Base-by-base conservation (phyloP, 2,113 vertebrate genomes). In the Paramisgurnus dabryanus region DNA sequence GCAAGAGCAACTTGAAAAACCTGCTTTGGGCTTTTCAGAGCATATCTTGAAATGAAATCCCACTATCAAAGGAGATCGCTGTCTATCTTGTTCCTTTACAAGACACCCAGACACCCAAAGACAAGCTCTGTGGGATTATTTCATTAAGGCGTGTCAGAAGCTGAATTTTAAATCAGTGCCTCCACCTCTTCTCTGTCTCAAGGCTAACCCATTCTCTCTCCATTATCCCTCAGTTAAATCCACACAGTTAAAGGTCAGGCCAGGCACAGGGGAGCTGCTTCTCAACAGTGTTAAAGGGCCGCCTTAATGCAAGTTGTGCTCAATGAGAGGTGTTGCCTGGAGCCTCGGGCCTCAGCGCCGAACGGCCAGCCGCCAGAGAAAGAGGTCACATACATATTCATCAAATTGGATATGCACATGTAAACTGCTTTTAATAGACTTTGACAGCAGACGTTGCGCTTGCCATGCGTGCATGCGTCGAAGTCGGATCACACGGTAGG, bases 371-470 rank as follows among this genome's bases (percentile, higher is more conserved):
- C 92, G 90, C 93, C 94, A 92, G 93, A 89, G 94, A 95, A 98
- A 93, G 95, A 95, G 97, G 96, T 96, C 96, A 97, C 96, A 98
- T 98, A 92, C 95, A 98, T 99, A 98, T 98, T 98, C 96, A 99
- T 97, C 91, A 94, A 93, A 95, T 96, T 94, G 92, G 94, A 96
- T 95, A 94, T 95, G 95, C 95, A 95, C 95, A 95, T 95, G 95
- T 96, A 96, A 96, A 96, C 93, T 91, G 91, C 94, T 94, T 95
- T 95, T 97, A 99, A 98, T 96, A 94, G 94, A 94, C 93, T 93
- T 92, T 96, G 96, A 96, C 95, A 96, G 95, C 89, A 91, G 88
- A 94, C 92, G 95, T 95, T 93, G 79, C 34, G 68, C 84, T 22
- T 57, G 66, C 77, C 85, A 88, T 84, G 86, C 18, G n/a, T 76